A percentile compares a stretch with the other conserved stretches of the same genome.
These are phyloP conservation scores for Sarcophaga variegata DNA, from an alignment of 2,888 invertebrate species.

Conservation along the genomic window DNA sequence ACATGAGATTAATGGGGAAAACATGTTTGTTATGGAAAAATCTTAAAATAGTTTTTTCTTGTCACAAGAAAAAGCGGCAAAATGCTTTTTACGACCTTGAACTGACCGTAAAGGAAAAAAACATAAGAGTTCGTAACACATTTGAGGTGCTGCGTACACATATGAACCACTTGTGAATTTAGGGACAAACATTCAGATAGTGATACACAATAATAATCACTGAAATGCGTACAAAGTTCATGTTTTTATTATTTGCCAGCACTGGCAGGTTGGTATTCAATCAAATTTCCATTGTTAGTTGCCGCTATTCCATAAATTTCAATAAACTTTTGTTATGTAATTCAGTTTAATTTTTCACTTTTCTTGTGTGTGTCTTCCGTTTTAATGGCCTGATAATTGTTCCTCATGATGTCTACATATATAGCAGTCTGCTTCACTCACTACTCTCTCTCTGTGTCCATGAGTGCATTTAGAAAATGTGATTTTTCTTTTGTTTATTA, in stretches of 20 bases:
- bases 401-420: not conserved
- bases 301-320: not conserved
- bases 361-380: not conserved
- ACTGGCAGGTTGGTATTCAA: not conserved
- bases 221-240: too few relatives aligned
- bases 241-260: not conserved
- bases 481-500: slow-evolving; percentile 4
- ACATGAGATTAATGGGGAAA: not conserved
- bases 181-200: not conserved
- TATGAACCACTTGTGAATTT: slow-evolving; percentile 3
- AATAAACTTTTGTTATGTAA: slow-evolving; percentile 39
- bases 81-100: slow-evolving; percentile 55
- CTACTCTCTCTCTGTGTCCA: slow-evolving; percentile 4
- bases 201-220: too few relatives aligned
- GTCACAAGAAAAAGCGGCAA: slow-evolving; percentile 45
- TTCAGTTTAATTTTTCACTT: slow-evolving; percentile 5
- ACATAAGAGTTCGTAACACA: not conserved
- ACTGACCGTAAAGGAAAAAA: slow-evolving; percentile 43
- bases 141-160: not conserved
- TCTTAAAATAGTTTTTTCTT: not conserved
- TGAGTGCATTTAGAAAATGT: slow-evolving; percentile 20
- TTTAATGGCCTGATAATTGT: slow-evolving; percentile 9
- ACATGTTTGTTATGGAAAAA: not conserved
- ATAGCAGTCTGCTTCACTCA: not conserved
- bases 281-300: not conserved